These are phyloP conservation scores for Temnothorax curvispinosus DNA, from an alignment of 1,140 invertebrate genomes.

Conservation along the genomic window DNA sequence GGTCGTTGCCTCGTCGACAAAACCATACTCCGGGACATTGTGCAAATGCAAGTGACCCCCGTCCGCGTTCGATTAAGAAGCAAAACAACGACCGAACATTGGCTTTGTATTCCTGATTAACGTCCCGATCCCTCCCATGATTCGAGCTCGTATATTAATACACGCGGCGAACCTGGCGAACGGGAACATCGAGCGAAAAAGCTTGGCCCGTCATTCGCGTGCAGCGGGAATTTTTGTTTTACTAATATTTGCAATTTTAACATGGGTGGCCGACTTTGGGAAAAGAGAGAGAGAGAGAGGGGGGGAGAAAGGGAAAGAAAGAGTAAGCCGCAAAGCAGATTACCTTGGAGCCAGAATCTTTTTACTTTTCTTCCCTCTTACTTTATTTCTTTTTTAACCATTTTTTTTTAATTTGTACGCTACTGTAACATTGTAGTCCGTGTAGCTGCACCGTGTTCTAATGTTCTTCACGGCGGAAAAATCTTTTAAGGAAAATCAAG, in stretches of 20 bases:
- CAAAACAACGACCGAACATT: constrained; percentile 32
- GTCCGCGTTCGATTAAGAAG: constrained; percentile 47
- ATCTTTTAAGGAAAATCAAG: constrained; percentile 70
- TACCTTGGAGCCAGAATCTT: constrained; percentile 55
- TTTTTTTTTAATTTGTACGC: constrained; percentile 70
- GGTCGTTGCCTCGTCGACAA: constrained; percentile 12
- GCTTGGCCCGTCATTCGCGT: constrained; percentile 44
- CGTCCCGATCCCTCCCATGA: not conserved
- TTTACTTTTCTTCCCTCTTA: constrained; percentile 55
- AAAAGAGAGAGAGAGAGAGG: not conserved
- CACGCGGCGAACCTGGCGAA: not conserved
- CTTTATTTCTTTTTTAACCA: constrained; percentile 6
- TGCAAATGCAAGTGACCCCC: constrained; percentile 57
- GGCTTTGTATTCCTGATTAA: constrained; percentile 51
- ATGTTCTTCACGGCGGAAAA: constrained; percentile 65
- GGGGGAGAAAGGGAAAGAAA: not conserved
- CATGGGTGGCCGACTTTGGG: constrained; percentile 47
- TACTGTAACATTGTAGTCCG: constrained; percentile 58
- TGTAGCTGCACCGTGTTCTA: constrained; percentile 40
- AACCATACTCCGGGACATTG: constrained; percentile 50
- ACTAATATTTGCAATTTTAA: constrained; percentile 71
- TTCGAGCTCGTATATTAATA: constrained; percentile 40
- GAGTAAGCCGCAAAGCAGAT: constrained; percentile 59
- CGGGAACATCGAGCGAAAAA: constrained; percentile 30
- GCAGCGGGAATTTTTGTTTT: constrained; percentile 63